Base-by-base conservation (phyloP, 2,888 invertebrate species). In the Ochropacha duplaris region DNA sequence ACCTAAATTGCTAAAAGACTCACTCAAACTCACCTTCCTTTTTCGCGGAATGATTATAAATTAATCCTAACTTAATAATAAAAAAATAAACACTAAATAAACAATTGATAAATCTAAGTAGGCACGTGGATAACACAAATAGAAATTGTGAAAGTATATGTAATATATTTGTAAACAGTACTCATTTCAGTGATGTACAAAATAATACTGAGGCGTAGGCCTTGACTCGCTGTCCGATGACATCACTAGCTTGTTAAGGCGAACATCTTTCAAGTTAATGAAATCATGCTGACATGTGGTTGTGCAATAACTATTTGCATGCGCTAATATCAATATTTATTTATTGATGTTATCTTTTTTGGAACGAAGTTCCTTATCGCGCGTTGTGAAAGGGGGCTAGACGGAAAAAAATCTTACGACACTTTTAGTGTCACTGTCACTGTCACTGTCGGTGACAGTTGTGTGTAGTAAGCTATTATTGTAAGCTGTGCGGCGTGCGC, bases 41-140 rank as follows among this genome's bases (percentile, higher is more conserved):
- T 91, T 92, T 11, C 92, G 90, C 75, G 92, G 92, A 90, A 92
- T 92, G 81, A 82, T 91, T 74, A 69, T 71, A 71, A 74, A 80
- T 83, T 78, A 76, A 36, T n/a, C 36, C 70, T 68, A 77, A 77
- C 69, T 66, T 73, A 72, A 64, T 69, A 65, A 65, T 64, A 74
- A 66, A 68, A 76, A 63, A 56, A 69, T 66, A 63, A 60, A 58
- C 44, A 44, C 19, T 16, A 54, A 61, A 55, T 59, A 54, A 58
- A 57, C 52, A 57, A 60, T 62, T 44, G 50, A 55, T 50, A n/a
- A n/a, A 57, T 60, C 52, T 54, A 54, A n/a, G 88, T 88, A 51
- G 82, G 86, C 76, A 84, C 86, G 85, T 83, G 82, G 68, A 81
- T 85, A 72, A 74, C 68, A 75, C 87, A 88, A 86, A 89, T 87